Evolutionary conservation across 2,113 vertebrate genomes (phyloP), one percentile per base, ranked within the genome.

Genomic region (Nymphicus hollandicus): DNA sequence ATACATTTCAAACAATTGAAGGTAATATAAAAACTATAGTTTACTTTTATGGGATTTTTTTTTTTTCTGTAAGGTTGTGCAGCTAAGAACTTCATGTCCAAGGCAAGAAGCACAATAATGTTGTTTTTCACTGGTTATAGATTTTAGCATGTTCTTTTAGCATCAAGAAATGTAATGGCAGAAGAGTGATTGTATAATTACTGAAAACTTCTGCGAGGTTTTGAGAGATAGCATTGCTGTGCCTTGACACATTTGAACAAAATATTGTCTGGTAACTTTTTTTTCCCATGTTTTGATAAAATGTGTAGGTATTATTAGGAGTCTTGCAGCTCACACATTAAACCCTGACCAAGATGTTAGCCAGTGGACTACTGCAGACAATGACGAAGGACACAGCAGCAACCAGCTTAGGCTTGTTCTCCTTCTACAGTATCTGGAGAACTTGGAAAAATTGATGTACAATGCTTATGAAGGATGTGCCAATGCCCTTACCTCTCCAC

Each of bases 1-100:
- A 99, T 95, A 99, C 99, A 5, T 99, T 99, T 97, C 99, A 99
- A 95, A 99, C 99, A 37, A 99, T 99, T 69, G 99, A 99, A 98
- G 99, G 99, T 99, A 96, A 97, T 69, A 6, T 44, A 11, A 44
- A 72, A 29, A 35, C 10, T 39, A 5, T 5, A 22, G 35, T n/a
- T 20, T 27, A n/a, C 82, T 86, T 70, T 49, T 2, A 16, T 65
- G 27, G 22, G 16, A 5, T 27, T 28, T 44, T 56, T 70, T 50
- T 33, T 44, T 27, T 56, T 55, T 81, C 47, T 1, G 17, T 65
- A 28, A 31, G 17, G 13, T 70, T 39, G 6, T 49, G 18, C 35
- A 70, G n/a, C 28, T 11, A 17, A 83, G 20, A 55, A 8, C 18
- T 86, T 56, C 2, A 1, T 69, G 17, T 55, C 15, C 56, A 64